Conservation (phyloP, 1,140 invertebrate genomes). For the Apocrypta bakeri region DNA sequence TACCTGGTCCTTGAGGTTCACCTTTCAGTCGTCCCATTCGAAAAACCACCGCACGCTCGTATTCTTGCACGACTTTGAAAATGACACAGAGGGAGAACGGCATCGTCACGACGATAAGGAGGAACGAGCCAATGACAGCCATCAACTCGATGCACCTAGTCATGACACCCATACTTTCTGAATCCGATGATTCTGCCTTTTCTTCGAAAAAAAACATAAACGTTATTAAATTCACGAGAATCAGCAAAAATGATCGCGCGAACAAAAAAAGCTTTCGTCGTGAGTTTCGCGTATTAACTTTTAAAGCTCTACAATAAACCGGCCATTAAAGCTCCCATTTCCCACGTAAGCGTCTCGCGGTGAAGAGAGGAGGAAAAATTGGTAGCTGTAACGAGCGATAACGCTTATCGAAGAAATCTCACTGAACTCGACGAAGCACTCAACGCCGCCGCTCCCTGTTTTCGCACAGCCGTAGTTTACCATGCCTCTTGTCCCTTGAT, state of each 20-base stretch:
- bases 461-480: conserved; percentile 61
- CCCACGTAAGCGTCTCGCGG: too few relatives aligned
- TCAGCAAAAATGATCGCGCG: too few relatives aligned
- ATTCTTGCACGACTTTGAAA: conserved; percentile 89
- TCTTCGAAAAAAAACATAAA: too few relatives aligned
- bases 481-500: conserved; percentile 50
- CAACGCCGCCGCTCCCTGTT: conserved; percentile 61
- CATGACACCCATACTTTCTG: conserved; percentile 41
- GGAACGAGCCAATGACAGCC: conserved; percentile 85
- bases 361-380: too few relatives aligned
- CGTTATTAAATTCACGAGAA: too few relatives aligned
- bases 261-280: too few relatives aligned
- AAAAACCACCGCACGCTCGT: conserved; percentile 86
- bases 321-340: too few relatives aligned
- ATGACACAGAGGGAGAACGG: conserved; percentile 90
- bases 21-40: conserved; percentile 82
- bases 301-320: too few relatives aligned
- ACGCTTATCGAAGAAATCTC: conserved; percentile 48
- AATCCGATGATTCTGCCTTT: not conserved
- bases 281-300: too few relatives aligned
- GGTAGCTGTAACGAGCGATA: not conserved
- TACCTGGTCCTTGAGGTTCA: conserved; percentile 85
- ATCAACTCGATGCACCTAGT: conserved; percentile 85
- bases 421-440: conserved; percentile 65
- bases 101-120: conserved; percentile 86